Percentiles rank a stretch among this genome's conserved stretches.
Evolutionary conservation across 1,140 invertebrate species (phyloP).

Genomic region (Zeugodacus cucurbitae): DNA sequence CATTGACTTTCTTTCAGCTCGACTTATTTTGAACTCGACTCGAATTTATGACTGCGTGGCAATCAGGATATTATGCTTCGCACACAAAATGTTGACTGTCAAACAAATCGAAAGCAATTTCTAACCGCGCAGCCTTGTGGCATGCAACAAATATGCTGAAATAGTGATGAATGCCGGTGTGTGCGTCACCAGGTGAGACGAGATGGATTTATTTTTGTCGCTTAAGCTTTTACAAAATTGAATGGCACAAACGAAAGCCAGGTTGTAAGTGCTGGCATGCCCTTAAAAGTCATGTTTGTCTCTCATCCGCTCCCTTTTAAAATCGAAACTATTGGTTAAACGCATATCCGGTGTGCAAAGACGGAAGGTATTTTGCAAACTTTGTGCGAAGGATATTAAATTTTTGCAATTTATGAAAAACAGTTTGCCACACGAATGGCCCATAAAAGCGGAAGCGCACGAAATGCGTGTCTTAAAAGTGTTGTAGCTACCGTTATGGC

Average conservation of each 20-base stretch:
- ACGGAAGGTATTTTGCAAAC: background rate
- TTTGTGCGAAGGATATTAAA: background rate
- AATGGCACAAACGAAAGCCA: background rate
- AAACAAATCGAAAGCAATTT: background rate
- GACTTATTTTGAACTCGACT: background rate
- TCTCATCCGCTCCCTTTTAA: background rate
- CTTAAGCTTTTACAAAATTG: background rate
- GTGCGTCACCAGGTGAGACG: background rate
- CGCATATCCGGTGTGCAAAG: background rate
- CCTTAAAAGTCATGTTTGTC: background rate
- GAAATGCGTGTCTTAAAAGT: background rate
- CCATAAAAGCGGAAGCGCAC: background rate
- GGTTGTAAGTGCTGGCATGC: background rate
- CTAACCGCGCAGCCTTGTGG: background rate
- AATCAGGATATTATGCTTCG: background rate
- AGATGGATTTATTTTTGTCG: background rate
- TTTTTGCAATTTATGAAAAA: background rate
- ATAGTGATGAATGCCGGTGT: background rate
- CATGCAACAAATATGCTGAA: background rate
- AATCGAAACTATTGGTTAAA: background rate
- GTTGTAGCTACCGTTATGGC: background rate
- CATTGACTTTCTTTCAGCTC: background rate
- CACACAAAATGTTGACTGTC: background rate
- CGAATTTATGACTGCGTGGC: conserved; percentile 8
- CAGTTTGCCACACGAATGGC: background rate